Base-by-base conservation (phyloP, 2,113 vertebrate species). In the Plectropomus leopardus region DNA sequence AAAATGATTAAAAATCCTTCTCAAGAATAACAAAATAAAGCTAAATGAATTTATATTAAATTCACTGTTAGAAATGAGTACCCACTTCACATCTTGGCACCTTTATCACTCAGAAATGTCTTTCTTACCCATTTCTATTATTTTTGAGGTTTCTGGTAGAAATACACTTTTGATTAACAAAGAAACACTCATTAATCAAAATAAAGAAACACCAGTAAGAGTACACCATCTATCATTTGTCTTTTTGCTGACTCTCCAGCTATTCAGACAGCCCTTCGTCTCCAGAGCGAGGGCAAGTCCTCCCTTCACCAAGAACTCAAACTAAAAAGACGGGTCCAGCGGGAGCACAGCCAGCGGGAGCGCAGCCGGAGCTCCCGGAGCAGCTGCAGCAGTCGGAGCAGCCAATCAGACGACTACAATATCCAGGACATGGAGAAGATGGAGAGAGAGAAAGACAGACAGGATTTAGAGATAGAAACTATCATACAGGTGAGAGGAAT, bases 301-400 rank as follows among this genome's bases (percentile, higher is more conserved):
- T 94, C 93, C 6, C 51, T 94, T 26, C 95, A 95, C 83, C 78
- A 94, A 0, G 93, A 95, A 45, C 92, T 95, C 23, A 96, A 95
- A 57, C 68, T 91, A 51, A 93, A 91, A 58, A 83, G 95, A 26
- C 90, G 94, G 11, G 84, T 92, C 50, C 93, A 93, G 70, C 87
- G 95, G 16, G 90, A 94, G 32, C 73, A 85, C 60, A 87, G 86
- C 74, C 86, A 84, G 1, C 86, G 70, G 16, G 89, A 94, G 54
- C 92, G 79, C 63, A 86, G 80, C 83, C 78, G 76, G 4, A 93
- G 90, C 48, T 3, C 67, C 79, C 82, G 79, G 30, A 89, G 79
- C 79, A 89, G 80, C 83, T 71, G 86, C 58, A 91, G 92, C 85
- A 93, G 87, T 84, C 84, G 82, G 17, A 90, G 92, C 84, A 93